Conservation (phyloP, 1,140 invertebrate genomes). For the Anastrepha ludens region DNA sequence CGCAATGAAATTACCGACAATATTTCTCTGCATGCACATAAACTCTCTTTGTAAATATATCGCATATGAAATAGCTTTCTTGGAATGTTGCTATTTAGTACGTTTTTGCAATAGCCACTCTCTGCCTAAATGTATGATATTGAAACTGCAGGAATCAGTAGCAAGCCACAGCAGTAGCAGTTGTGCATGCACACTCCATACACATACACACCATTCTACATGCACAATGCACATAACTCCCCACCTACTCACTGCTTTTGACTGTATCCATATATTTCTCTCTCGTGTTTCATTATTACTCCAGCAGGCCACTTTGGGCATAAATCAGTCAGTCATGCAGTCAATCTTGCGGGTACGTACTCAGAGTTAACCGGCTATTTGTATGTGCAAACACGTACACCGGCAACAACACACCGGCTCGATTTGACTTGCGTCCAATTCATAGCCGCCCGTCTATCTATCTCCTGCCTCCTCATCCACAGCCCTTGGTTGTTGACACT, state of each 20-base stretch:
- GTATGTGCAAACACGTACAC: conserved; percentile 39
- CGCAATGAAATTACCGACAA: background rate
- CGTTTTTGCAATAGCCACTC: background rate
- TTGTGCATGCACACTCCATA: no score
- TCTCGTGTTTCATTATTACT: background rate
- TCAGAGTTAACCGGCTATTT: background rate
- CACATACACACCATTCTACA: no score
- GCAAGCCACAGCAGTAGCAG: background rate
- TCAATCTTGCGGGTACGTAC: background rate
- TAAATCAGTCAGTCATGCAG: conserved; percentile 23
- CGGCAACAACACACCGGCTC: background rate
- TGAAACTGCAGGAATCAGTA: background rate
- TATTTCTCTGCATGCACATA: background rate
- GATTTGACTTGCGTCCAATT: background rate
- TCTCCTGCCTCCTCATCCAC: background rate
- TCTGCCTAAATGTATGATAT: background rate
- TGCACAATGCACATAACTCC: background rate
- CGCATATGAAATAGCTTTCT: background rate
- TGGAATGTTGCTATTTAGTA: background rate
- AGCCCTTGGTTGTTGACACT: background rate
- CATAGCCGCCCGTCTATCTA: background rate
- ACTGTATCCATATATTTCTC: no score
- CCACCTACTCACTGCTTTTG: background rate
- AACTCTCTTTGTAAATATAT: background rate
- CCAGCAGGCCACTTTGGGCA: background rate